These are phyloP conservation scores for Drosophila helvetica DNA, from an alignment of 2,888 invertebrate genomes.

Conservation along the genomic window DNA sequence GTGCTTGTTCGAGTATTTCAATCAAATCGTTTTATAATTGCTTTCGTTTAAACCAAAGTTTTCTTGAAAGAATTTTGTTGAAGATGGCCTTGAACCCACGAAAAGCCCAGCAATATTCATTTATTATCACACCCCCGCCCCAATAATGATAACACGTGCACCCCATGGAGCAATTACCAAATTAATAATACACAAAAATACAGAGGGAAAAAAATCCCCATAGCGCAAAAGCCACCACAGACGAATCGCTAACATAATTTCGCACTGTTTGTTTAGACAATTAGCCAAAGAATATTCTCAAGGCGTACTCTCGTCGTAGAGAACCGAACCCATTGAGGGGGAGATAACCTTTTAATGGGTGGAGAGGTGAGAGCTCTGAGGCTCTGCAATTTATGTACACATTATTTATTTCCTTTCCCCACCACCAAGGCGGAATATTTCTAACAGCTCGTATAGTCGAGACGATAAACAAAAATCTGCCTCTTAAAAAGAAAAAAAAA, in stretches of 20 bases:
- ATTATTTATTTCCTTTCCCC: slow-evolving; percentile 42
- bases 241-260: slow-evolving; percentile 41
- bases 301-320: neutral
- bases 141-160: slow-evolving; percentile 18
- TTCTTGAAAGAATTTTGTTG: neutral
- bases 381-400: slow-evolving; percentile 49
- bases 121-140: neutral
- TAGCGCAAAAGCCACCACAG: slow-evolving; percentile 6
- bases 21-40: neutral
- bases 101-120: neutral
- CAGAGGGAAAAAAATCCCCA: slow-evolving; percentile 6
- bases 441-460: slow-evolving; percentile 46
- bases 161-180: slow-evolving; percentile 7
- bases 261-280: slow-evolving; percentile 52
- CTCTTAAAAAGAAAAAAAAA: neutral
- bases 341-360: slow-evolving; percentile 52
- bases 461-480: slow-evolving; percentile 39
- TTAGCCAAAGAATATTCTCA: slow-evolving; percentile 37
- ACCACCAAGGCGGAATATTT: slow-evolving; percentile 41
- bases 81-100: neutral
- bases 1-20: neutral
- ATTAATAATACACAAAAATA: slow-evolving; percentile 2
- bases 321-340: slow-evolving; percentile 12
- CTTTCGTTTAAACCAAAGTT: neutral
- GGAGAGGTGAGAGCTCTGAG: slow-evolving; percentile 1